Evolutionary conservation across 2,888 invertebrate genomes (phyloP), one percentile per base, ranked within the genome.

Genomic region (Torymus tubicola): DNA sequence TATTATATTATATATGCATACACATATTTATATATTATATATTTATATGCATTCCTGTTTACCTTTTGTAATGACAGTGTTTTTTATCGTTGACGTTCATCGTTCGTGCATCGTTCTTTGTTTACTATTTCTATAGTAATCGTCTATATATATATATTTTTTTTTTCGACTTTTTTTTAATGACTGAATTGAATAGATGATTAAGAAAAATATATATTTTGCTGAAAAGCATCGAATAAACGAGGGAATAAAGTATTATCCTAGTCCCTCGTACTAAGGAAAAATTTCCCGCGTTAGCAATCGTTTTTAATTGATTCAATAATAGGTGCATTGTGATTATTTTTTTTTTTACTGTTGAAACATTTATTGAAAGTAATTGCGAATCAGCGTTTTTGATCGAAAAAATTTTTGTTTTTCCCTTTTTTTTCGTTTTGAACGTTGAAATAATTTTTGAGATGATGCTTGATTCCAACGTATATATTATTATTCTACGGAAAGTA

Each of bases 101-200:
- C 81, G 68, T 83, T 81, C 78, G 78, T 83, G 80, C 71, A 79
- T 81, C 79, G 73, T 81, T 82, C 52, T 72, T 78, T 82, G 72
- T 76, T 69, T 75, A 42, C 18, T 73, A 75, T 53, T 61, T 75
- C 52, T 68, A 64, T 24, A 70, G 67, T 81, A 52, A 73, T 73
- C 63, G 53, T 81, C 21, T 77, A 50, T 77, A 31, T 57, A 50
- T 71, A 24, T 71, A 63, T 73, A 53, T 53, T 10, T 65, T 14
- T 64, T 67, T 14, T 71, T 74, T 77, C 8, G 42, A 42, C 8
- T 78, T 60, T 64, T 11, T 24, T 50, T 16, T 65, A 65, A 13
- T 63, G 16, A 64, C 21, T 77, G 50, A 77, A 3, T 16, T 42
- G 42, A 77, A 55, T 58, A 24, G 14, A 71, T 78, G 60, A 58